phyloP scores from a whole-genome alignment of 2,113 vertebrate species.

The Calyptomena viridis region DNA sequence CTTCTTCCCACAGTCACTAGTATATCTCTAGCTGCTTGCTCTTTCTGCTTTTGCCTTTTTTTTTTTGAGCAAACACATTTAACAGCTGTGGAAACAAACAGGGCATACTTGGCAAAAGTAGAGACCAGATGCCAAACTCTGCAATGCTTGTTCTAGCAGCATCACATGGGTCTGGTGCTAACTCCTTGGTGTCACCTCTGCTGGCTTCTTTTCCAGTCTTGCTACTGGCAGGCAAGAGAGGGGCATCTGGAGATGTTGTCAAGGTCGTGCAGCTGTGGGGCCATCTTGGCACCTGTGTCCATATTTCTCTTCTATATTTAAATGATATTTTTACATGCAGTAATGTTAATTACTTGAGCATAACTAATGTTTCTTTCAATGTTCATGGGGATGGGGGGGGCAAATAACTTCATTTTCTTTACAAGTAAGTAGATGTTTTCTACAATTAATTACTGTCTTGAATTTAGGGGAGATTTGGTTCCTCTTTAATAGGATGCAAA shows the following conservation, averaged over 20 bases:
- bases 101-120: conserved; percentile 74
- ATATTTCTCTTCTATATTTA: conserved; percentile 2
- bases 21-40: neutral
- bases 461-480: neutral
- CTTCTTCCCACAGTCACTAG: conserved; percentile 21
- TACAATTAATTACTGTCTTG: neutral
- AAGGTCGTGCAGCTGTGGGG: conserved; percentile 41
- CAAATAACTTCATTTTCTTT: neutral
- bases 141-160: conserved; percentile 56
- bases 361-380: neutral
- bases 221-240: conserved; percentile 51
- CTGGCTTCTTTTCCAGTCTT: conserved; percentile 30
- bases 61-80: conserved; percentile 63
- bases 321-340: neutral
- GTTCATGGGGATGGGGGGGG: fast-evolving
- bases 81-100: conserved; percentile 79
- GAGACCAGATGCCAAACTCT: conserved; percentile 71
- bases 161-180: conserved; percentile 2
- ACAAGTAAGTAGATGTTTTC: neutral
- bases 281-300: neutral
- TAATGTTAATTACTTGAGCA: neutral
- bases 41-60: conserved; percentile 35
- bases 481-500: neutral
- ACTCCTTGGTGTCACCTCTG: conserved; percentile 67
- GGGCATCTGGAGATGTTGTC: conserved; percentile 61